Evolutionary conservation across 2,113 vertebrate species (phyloP), one percentile per base, ranked within the genome.

Genomic region (Machaerirhynchus nigripectus): DNA sequence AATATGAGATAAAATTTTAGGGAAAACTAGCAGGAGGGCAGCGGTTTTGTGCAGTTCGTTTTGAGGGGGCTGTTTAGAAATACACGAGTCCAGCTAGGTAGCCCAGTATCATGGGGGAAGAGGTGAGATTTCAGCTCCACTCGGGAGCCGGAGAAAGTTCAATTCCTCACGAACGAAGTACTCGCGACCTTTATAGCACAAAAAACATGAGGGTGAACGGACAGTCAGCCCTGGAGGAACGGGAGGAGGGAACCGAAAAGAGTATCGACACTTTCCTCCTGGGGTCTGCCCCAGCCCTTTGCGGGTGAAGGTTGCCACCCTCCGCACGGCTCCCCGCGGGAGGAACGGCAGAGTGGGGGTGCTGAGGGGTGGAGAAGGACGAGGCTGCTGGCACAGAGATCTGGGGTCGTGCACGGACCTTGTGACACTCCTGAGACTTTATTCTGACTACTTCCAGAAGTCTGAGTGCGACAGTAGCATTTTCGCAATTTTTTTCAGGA

Each of bases 291-390:
- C 28, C 47, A 44, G 50, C 40, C 16, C 47, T 31, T 33, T 19
- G 6, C 9, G 2, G 5, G 3, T 2, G 42, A 56, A 77, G 28
- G 28, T 31, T 82, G 63, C 28, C 56, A 19, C 26, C 8, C 17
- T 57, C 13, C 28, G 28, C 73, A 33, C 13, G 7, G 44, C 2
- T 63, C 10, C 35, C 42, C 10, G 13, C 3, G 15, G 53, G 21
- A 39, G 20, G 23, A n/a, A 56, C 0, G 7, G 24, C n/a, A 11
- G 31, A 21, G 20, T 3, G 19, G 14, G 7, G 31, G 4, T 1
- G 8, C 18, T 12, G 12, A 28, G n/a, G 28, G 4, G 1, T 2
- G 10, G 15, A 73, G 27, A 23, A 9, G 59, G 47, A 8, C 31
- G n/a, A 46, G 5, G 23, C 37, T 42, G 39, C 18, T 9, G 55